These are phyloP conservation scores for Nasonovia ribisnigri DNA, from an alignment of 2,888 invertebrate genomes.

Conservation along the genomic window DNA sequence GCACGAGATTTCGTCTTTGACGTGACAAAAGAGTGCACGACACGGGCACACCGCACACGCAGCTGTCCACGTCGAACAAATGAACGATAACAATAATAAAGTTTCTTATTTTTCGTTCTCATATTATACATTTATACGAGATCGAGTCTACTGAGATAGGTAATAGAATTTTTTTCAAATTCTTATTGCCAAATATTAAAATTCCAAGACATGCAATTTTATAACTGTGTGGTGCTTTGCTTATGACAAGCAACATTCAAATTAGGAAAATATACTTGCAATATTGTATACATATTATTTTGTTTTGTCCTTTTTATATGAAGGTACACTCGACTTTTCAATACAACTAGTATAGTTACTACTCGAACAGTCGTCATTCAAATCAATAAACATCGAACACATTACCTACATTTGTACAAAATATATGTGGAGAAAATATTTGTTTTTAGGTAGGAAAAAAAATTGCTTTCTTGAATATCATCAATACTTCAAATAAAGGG, in stretches of 20 bases:
- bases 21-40: constrained; percentile 31
- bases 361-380: not conserved
- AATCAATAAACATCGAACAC: not conserved
- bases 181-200: not conserved
- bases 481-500: not conserved
- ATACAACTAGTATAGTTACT: not conserved
- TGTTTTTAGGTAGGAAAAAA: not conserved
- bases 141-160: not conserved
- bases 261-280: not conserved
- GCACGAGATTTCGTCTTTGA: not conserved
- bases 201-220: not conserved
- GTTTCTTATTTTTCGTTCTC: not conserved
- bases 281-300: not conserved
- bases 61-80: not conserved
- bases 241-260: not conserved
- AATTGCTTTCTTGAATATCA: not conserved
- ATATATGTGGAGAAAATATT: not conserved
- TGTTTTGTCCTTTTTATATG: not conserved
- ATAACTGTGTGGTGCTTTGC: not conserved
- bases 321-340: not conserved
- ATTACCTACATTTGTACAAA: not conserved
- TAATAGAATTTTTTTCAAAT: not conserved
- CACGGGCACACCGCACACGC: not conserved
- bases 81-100: not conserved
- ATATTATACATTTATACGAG: not conserved